Base-by-base conservation (phyloP, 2,888 invertebrate genomes). In the Caenorhabditis doughertyi region DNA sequence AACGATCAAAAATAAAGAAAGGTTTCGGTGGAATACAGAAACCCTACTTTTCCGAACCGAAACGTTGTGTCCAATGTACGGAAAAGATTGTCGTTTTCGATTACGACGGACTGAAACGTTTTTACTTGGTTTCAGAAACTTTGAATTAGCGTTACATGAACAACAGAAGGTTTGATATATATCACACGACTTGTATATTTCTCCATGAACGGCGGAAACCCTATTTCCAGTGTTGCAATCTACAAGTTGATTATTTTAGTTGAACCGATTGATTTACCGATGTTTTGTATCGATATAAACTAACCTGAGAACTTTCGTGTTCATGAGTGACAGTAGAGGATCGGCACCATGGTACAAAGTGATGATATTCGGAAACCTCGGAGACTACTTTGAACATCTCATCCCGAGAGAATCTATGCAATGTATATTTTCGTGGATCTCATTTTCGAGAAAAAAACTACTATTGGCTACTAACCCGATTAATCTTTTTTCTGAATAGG, bases 51-150 rank as follows among this genome's bases (percentile, higher is more conserved):
- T 92, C 95, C 95, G 91, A 98, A 98, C 89, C 95, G 94, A 98
- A 98, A 98, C 68, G 95, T 94, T 0, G 97, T 97, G 70, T 96
- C 94, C 83, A 98, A 93, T 91, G 96, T 95, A 92, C 96, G 95
- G 92, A 98, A 98, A 23, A 98, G 93, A 89, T 94, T 90, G 94
- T 97, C 97, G 92, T 98, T 76, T 73, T 82, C 97, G 7, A 94
- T 95, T 90, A 97, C 97, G 88, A 96, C 95, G 0, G 98, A 97
- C 93, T 93, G 90, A 67, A 92, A n/a, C n/a, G n/a, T n/a, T n/a
- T n/a, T n/a, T n/a, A n/a, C n/a, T n/a, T n/a, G n/a, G n/a, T n/a
- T n/a, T n/a, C n/a, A n/a, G n/a, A n/a, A n/a, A n/a, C n/a, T n/a
- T n/a, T n/a, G n/a, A n/a, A n/a, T n/a, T n/a, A n/a, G 13, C 60